Conservation (phyloP, 2,797 vertebrate genomes). For the Melanotaenia pygmaea region DNA sequence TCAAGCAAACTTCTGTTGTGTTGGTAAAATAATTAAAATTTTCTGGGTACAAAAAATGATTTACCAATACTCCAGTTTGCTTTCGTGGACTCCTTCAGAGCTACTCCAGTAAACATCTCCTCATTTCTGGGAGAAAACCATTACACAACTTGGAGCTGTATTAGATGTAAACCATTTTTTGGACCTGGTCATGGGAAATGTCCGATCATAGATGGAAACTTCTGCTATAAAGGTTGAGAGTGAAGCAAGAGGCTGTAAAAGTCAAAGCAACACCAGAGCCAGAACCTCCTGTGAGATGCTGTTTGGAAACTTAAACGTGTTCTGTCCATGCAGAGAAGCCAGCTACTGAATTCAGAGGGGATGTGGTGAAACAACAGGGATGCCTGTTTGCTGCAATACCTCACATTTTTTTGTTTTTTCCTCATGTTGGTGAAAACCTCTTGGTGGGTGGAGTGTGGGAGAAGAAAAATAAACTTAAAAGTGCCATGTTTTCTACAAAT, state of each 20-base stretch:
- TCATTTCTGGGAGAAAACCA: constrained; percentile 29
- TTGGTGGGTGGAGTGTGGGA: constrained; percentile 53
- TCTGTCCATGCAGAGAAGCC: constrained; percentile 23
- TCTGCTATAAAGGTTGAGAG: constrained; percentile 60
- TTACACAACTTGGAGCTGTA: constrained; percentile 50
- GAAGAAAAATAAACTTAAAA: constrained; percentile 55
- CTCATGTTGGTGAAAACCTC: constrained; percentile 20
- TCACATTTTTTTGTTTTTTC: constrained; percentile 10
- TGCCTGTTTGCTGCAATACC: constrained; percentile 59
- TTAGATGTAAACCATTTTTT: constrained; percentile 61
- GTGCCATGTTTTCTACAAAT: constrained; percentile 43
- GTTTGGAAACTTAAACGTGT: constrained; percentile 56
- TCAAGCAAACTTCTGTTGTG: not conserved
- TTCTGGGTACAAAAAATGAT: not conserved
- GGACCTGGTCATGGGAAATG: constrained; percentile 70
- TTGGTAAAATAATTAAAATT: not conserved
- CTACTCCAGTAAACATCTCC: constrained; percentile 42
- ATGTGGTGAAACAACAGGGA: constrained; percentile 47
- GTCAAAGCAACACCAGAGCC: constrained; percentile 42
- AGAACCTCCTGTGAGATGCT: constrained; percentile 46
- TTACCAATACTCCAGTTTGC: not conserved
- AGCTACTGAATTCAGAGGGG: constrained; percentile 48
- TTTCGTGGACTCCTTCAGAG: constrained; percentile 4
- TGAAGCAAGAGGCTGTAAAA: constrained; percentile 47
- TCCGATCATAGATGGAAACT: constrained; percentile 78